These are phyloP conservation scores for Channa striata DNA, from an alignment of 2,797 vertebrate genomes.

Conservation along the genomic window DNA sequence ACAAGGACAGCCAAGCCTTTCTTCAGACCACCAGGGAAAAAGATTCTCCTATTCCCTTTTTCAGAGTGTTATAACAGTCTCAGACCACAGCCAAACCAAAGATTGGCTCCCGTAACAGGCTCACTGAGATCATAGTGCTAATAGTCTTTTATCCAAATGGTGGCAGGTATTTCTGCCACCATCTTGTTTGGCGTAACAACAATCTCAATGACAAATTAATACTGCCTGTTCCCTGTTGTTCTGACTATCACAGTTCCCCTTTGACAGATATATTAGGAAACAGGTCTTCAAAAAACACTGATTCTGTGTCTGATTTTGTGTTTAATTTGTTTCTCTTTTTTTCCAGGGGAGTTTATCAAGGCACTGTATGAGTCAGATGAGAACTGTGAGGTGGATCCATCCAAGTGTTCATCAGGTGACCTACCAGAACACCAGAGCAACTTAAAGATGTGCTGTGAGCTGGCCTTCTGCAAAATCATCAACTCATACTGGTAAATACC, in stretches of 20 bases:
- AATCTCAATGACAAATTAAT: constrained; percentile 7
- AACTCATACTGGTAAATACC: constrained; percentile 85
- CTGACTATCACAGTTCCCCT: not conserved
- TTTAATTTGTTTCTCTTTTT: not conserved
- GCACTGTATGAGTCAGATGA: constrained; percentile 98
- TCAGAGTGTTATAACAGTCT: constrained; percentile 29
- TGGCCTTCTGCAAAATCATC: constrained; percentile 99
- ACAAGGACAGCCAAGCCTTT: constrained; percentile 33
- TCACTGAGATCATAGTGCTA: constrained; percentile 2
- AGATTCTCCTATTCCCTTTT: constrained; percentile 23
- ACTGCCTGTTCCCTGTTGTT: constrained; percentile 4
- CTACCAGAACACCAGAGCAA: constrained; percentile 96
- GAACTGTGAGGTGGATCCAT: constrained; percentile 97
- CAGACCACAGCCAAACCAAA: constrained; percentile 25
- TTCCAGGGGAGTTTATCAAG: constrained; percentile 97
- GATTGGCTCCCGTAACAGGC: constrained; percentile 23
- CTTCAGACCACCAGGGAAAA: constrained; percentile 14
- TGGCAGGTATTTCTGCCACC: not conserved
- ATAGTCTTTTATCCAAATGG: not conserved
- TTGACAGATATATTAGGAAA: not conserved
- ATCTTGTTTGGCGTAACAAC: not conserved
- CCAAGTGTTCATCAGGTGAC: constrained; percentile 92
- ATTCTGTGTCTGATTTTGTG: not conserved
- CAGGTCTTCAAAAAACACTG: not conserved
- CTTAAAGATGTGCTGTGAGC: constrained; percentile 99